Evolutionary conservation across 1,140 invertebrate genomes (phyloP).

Genomic region (Atta colombica): DNA sequence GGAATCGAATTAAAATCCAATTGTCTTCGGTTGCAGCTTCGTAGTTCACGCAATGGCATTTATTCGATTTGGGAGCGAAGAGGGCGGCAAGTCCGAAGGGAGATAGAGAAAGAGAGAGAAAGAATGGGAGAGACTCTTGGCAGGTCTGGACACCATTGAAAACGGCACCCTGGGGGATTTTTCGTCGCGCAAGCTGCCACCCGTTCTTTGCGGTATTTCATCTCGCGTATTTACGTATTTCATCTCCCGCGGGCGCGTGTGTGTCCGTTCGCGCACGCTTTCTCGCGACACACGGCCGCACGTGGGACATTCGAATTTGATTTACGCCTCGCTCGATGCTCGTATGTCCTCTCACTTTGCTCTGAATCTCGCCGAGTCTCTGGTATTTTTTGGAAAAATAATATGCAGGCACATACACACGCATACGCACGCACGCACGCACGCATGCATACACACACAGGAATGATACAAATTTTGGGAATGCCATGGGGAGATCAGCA

Average conservation of each 20-base stretch:
- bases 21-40: slow-evolving; percentile 57
- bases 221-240: slow-evolving; percentile 79
- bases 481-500: slow-evolving; percentile 27
- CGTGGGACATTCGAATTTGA: slow-evolving; percentile 86
- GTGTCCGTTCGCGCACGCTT: slow-evolving; percentile 62
- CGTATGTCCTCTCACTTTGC: slow-evolving; percentile 79
- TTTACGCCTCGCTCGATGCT: slow-evolving; percentile 85
- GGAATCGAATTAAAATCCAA: slow-evolving; percentile 74
- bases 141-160: slow-evolving; percentile 77
- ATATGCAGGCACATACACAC: background rate
- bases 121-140: slow-evolving; percentile 55
- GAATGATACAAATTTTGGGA: slow-evolving; percentile 34
- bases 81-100: slow-evolving; percentile 29
- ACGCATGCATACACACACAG: background rate
- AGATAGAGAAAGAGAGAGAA: slow-evolving; percentile 18
- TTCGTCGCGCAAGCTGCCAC: slow-evolving; percentile 37
- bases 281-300: slow-evolving; percentile 74
- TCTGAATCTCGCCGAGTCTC: slow-evolving; percentile 47
- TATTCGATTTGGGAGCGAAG: slow-evolving; percentile 74
- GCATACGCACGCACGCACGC: too few relatives aligned
- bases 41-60: slow-evolving; percentile 54
- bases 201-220: slow-evolving; percentile 82
- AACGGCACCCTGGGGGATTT: slow-evolving; percentile 79
- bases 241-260: slow-evolving; percentile 47
- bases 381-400: slow-evolving; percentile 52